A percentile compares a stretch with the other conserved stretches of the same genome.
Conservation (phyloP, 1,140 invertebrate genomes). For the Megalopta genalis region DNA sequence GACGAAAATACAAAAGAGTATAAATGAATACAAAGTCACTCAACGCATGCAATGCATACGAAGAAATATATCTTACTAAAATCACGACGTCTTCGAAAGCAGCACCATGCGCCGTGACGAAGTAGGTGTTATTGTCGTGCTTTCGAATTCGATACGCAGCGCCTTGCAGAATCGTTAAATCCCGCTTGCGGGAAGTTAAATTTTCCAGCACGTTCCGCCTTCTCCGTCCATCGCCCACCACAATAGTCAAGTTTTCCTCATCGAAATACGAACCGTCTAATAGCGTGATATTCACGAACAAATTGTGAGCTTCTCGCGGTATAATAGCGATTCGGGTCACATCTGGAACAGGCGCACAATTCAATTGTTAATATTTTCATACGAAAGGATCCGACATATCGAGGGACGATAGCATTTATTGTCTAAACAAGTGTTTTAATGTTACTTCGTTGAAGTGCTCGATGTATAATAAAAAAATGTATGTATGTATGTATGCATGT, state of each 20-base stretch:
- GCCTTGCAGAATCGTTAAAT: slow-evolving; percentile 78
- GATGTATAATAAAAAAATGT: too few species aligned
- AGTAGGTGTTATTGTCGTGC: slow-evolving; percentile 75
- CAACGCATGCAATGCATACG: too few species aligned
- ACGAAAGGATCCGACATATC: background rate
- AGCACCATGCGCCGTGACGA: slow-evolving; percentile 81
- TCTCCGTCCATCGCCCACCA: slow-evolving; percentile 68
- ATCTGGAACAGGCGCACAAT: slow-evolving; percentile 72
- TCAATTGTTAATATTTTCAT: background rate
- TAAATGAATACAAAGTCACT: too few species aligned
- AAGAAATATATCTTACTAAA: slow-evolving; percentile 77
- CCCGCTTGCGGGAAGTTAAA: slow-evolving; percentile 61
- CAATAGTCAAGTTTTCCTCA: slow-evolving; percentile 66
- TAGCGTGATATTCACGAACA: slow-evolving; percentile 74
- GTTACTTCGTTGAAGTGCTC: too few species aligned
- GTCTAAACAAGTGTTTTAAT: too few species aligned
- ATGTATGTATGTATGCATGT: too few species aligned
- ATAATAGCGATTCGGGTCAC: slow-evolving; percentile 80
- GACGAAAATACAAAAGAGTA: too few species aligned
- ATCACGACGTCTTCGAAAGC: slow-evolving; percentile 81
- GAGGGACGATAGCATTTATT: background rate
- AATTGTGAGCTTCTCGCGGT: slow-evolving; percentile 74
- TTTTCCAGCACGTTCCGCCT: slow-evolving; percentile 69
- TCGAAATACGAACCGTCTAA: slow-evolving; percentile 43
- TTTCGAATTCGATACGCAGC: slow-evolving; percentile 81